Conservation (phyloP, 2,888 invertebrate genomes). For the Lasioglossum oenotherae region DNA sequence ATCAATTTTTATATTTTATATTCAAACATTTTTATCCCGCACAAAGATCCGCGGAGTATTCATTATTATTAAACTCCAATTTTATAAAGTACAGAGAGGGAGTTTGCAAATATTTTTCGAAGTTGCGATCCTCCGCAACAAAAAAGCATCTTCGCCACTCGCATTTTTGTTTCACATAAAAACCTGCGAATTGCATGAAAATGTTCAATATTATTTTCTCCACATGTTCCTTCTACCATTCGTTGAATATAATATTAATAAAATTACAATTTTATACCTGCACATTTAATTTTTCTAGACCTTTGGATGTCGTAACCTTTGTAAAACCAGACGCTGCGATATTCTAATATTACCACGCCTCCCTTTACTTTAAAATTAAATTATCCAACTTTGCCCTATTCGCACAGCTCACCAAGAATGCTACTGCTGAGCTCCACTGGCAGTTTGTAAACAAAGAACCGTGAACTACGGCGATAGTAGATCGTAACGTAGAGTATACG, state of each 20-base stretch:
- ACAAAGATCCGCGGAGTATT: too few species aligned
- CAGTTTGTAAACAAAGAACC: background rate
- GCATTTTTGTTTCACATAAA: too few species aligned
- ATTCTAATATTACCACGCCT: background rate
- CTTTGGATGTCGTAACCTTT: background rate
- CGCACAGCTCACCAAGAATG: background rate
- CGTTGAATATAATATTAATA: background rate
- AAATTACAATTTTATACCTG: background rate
- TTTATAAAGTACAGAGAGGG: too few species aligned
- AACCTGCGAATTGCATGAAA: too few species aligned
- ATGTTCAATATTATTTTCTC: background rate
- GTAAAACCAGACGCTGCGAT: background rate
- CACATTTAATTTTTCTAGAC: background rate
- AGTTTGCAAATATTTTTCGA: too few species aligned
- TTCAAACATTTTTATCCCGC: too few species aligned
- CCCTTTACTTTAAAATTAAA: background rate
- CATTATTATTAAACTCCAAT: too few species aligned
- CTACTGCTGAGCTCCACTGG: background rate
- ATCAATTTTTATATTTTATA: too few species aligned
- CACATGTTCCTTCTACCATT: background rate
- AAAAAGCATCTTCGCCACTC: too few species aligned
- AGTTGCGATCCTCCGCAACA: too few species aligned
- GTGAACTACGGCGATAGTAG: background rate
- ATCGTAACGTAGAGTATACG: background rate
- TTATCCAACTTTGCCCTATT: background rate